These are phyloP conservation scores for Porites australiensis DNA, from an alignment of 64 coral and sea anemone genomes.

Conservation along the genomic window DNA sequence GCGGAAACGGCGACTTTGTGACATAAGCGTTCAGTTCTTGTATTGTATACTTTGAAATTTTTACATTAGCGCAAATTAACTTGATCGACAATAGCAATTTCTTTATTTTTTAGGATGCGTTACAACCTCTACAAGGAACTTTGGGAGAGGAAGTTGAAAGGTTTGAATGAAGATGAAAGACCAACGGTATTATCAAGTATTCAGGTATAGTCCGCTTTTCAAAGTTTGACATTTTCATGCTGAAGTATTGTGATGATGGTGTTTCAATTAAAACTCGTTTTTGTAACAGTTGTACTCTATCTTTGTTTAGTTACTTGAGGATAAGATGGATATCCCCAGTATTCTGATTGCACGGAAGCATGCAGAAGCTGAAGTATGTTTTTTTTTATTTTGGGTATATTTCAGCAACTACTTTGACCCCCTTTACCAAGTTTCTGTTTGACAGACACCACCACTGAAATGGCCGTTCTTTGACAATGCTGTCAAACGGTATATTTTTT, in stretches of 20 bases:
- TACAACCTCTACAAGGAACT: constrained; percentile 86
- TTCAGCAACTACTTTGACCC: too few species aligned
- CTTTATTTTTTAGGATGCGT: constrained; percentile 43
- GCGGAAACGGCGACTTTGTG: not conserved
- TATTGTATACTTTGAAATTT: too few species aligned
- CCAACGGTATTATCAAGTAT: constrained; percentile 30
- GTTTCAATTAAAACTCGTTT: too few species aligned
- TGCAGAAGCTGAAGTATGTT: constrained; percentile 72
- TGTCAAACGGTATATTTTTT: too few species aligned
- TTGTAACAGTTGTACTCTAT: not conserved
- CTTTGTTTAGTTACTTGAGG: constrained; percentile 62
- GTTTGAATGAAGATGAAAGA: constrained; percentile 72
- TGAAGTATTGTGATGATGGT: too few species aligned
- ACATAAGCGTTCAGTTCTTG: too few species aligned
- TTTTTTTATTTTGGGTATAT: too few species aligned
- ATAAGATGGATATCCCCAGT: constrained; percentile 78
- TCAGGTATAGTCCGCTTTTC: constrained; percentile 54
- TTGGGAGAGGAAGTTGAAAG: constrained; percentile 78
- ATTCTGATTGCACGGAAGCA: constrained; percentile 86
- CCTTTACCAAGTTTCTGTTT: too few species aligned
- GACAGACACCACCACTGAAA: too few species aligned
- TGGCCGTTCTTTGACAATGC: too few species aligned
- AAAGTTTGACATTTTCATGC: too few species aligned
- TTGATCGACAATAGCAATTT: not conserved
- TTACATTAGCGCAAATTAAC: too few species aligned